Evolutionary conservation across 1,140 invertebrate species (phyloP), one percentile per base, ranked within the genome.

Genomic region (Brachionus koreanus): DNA sequence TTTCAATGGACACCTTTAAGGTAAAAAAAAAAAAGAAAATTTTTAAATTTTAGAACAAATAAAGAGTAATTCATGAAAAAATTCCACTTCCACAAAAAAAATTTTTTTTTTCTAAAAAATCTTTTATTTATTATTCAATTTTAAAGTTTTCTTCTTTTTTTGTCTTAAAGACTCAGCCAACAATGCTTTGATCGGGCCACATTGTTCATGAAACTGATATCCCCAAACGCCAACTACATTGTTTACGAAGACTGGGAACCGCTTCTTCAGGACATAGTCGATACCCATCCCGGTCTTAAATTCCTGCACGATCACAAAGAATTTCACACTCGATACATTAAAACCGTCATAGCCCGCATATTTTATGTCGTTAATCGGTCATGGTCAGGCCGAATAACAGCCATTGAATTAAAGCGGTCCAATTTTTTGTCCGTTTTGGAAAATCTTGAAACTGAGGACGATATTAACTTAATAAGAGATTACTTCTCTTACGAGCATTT

Each of bases 401-500:
- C 95, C 83, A 89, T 93, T 1, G 97, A 99, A 89, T 88, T 99
- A 33, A 91, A 96, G 85, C 92, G 93, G 85, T 96, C 95, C 43
- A 97, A 98, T 90, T 91, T 99, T 39, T 87, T 94, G 35, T 87
- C 91, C 77, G 89, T 90, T 12, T 83, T 92, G 29, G 79, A 85
- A 12, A 83, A 87, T 25, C 82, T 92, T 42, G 91, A 92, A 87
- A 93, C 95, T 83, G 95, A 97, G 87, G 94, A 97, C 85, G 97
- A 98, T 86, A 98, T 99, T 85, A 98, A 98, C 90, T 88, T 90
- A 85, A 93, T 98, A 61, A 98, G 95, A 83, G 95, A 97, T 85
- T 98, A 94, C 88, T 99, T 99, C 89, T 98, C 95, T 86, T 99
- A 99, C 88, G 97, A 99, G 88, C 97, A 99, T 90, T 99, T 99